A percentile compares a stretch with the other conserved stretches of the same genome.
These are phyloP conservation scores for Rhabditoides inermis DNA, from an alignment of 2,888 invertebrate genomes.

Conservation along the genomic window DNA sequence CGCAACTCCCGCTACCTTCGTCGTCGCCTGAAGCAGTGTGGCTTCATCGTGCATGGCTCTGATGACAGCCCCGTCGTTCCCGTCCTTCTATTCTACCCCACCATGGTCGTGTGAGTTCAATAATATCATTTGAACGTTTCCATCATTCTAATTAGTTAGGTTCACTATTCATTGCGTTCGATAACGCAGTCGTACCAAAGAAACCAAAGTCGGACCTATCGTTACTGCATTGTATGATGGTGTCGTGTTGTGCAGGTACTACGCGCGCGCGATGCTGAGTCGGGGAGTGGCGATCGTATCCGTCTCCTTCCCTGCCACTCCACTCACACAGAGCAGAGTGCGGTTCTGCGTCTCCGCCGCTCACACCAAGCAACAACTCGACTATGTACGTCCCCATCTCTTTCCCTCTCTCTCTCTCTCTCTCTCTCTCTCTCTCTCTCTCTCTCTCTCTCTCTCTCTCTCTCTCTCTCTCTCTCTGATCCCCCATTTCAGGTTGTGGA, in stretches of 20 bases:
- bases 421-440: too few species aligned
- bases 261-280: conserved; percentile 74
- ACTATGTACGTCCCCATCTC: conserved; percentile 58
- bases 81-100: conserved; percentile 83
- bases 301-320: conserved; percentile 95
- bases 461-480: too few species aligned
- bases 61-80: conserved; percentile 93
- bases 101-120: conserved; percentile 71
- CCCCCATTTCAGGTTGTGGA: too few species aligned
- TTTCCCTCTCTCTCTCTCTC: too few species aligned
- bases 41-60: conserved; percentile 84
- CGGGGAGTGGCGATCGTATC: conserved; percentile 78
- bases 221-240: too few species aligned
- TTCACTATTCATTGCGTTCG: too few species aligned
- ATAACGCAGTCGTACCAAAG: too few species aligned
- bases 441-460: too few species aligned
- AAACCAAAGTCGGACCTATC: too few species aligned
- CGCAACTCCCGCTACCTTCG: conserved; percentile 57
- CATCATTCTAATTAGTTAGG: too few species aligned
- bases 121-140: neutral
- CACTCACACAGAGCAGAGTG: conserved; percentile 74
- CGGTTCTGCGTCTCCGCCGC: conserved; percentile 88
- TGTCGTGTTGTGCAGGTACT: conserved; percentile 66
- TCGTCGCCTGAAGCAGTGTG: conserved; percentile 68
- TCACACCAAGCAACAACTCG: conserved; percentile 86